These are phyloP conservation scores for Medauroidea extradentata DNA, from an alignment of 1,140 invertebrate species.

Conservation along the genomic window DNA sequence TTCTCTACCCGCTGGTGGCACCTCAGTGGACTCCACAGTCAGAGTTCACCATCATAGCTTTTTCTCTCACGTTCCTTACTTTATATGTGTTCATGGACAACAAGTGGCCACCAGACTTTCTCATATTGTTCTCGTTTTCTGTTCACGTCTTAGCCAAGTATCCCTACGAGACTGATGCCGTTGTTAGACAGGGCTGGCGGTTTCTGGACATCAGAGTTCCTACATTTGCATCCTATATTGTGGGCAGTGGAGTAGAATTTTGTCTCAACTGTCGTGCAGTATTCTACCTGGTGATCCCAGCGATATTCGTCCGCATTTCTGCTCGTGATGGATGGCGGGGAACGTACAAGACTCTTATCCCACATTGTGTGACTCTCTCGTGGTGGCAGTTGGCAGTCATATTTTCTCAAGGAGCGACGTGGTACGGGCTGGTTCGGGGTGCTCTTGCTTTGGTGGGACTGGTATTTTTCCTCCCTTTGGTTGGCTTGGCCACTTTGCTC, in stretches of 20 bases:
- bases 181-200: constrained; percentile 71
- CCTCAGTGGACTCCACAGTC: constrained; percentile 75
- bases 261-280: constrained; percentile 74
- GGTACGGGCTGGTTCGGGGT: constrained; percentile 70
- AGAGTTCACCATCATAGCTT: constrained; percentile 71
- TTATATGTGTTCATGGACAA: constrained; percentile 64
- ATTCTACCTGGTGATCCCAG: constrained; percentile 70
- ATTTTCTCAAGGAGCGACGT: constrained; percentile 65
- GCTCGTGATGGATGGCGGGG: constrained; percentile 69
- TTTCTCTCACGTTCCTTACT: constrained; percentile 66
- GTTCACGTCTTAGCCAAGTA: constrained; percentile 78
- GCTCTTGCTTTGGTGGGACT: constrained; percentile 70
- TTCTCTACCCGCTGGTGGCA: constrained; percentile 70
- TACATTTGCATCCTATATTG: constrained; percentile 69
- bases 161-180: constrained; percentile 75
- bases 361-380: constrained; percentile 79
- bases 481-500: constrained; percentile 67
- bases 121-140: constrained; percentile 70
- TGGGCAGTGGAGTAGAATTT: constrained; percentile 78
- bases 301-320: constrained; percentile 68
- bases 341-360: constrained; percentile 69
- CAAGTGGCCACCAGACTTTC: constrained; percentile 58
- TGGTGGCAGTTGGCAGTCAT: constrained; percentile 81
- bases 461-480: constrained; percentile 68
- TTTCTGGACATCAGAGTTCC: constrained; percentile 74